Conservation (phyloP, 2,797 vertebrate species). For the Remorina albescens region DNA sequence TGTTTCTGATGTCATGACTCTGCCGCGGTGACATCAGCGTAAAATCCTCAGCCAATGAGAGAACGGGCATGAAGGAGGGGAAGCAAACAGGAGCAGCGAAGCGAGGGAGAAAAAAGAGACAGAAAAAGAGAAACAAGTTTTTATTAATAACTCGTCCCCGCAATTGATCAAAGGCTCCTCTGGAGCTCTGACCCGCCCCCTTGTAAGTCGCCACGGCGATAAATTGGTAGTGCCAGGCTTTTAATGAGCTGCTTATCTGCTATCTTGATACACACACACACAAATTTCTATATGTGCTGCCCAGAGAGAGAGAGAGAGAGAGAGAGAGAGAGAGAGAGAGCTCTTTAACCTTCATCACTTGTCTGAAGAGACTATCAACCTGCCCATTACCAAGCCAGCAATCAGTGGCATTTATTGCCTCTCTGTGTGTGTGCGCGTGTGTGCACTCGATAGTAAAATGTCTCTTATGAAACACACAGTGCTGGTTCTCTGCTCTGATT, state of each 20-base stretch:
- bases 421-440: neutral
- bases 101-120: neutral
- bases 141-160: slow-evolving; percentile 50
- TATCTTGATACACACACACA: slow-evolving; percentile 18
- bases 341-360: slow-evolving; percentile 57
- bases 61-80: neutral
- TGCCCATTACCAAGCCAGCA: slow-evolving; percentile 45
- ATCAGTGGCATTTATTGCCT: slow-evolving; percentile 50
- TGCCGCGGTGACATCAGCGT: slow-evolving; percentile 9
- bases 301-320: neutral
- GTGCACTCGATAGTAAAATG: slow-evolving; percentile 21
- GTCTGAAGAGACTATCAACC: slow-evolving; percentile 58
- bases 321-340: neutral
- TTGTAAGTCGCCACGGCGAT: slow-evolving; percentile 29
- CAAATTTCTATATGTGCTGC: slow-evolving; percentile 30
- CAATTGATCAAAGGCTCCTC: slow-evolving; percentile 41
- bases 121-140: neutral
- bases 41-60: slow-evolving; percentile 4
- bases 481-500: slow-evolving; percentile 32
- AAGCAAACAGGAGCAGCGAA: neutral
- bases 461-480: slow-evolving; percentile 28
- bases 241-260: slow-evolving; percentile 35
- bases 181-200: slow-evolving; percentile 28
- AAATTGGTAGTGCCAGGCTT: slow-evolving; percentile 35
- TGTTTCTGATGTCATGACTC: slow-evolving; percentile 11